Conservation (phyloP, 2,888 invertebrate genomes). For the Bibio marci region DNA sequence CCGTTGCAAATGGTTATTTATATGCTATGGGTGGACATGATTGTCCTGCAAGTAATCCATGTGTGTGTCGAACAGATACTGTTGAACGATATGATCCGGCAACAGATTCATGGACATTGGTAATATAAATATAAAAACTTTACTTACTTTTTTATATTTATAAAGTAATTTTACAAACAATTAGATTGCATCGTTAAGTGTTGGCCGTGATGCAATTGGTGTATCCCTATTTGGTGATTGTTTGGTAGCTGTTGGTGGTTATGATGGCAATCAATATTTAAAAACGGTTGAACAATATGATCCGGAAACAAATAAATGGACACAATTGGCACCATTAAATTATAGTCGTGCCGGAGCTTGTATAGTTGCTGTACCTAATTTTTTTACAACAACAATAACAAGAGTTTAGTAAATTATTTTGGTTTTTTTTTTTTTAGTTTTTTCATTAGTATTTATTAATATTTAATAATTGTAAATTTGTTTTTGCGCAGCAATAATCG, state of each 20-base stretch:
- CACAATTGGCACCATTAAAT: slow-evolving; percentile 56
- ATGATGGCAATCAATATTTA: slow-evolving; percentile 77
- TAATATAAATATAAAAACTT: slow-evolving; percentile 8
- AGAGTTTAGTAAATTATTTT: slow-evolving; percentile 24
- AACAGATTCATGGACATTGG: slow-evolving; percentile 73
- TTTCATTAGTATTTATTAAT: not conserved
- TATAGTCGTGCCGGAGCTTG: slow-evolving; percentile 81
- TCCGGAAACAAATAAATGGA: slow-evolving; percentile 65
- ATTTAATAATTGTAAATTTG: not conserved
- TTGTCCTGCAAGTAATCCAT: slow-evolving; percentile 74
- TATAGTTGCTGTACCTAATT: slow-evolving; percentile 48
- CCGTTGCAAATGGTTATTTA: slow-evolving; percentile 71
- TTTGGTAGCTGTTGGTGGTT: slow-evolving; percentile 69
- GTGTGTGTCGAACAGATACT: slow-evolving; percentile 68
- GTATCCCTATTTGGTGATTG: slow-evolving; percentile 65
- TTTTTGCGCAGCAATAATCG: not conserved
- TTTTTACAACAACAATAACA: slow-evolving; percentile 22
- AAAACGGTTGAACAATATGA: slow-evolving; percentile 82
- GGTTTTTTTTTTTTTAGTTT: too few relatives aligned
- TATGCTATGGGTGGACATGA: slow-evolving; percentile 92
- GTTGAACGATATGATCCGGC: slow-evolving; percentile 70
- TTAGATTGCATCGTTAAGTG: slow-evolving; percentile 55
- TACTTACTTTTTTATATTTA: not conserved
- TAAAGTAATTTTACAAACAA: too few relatives aligned
- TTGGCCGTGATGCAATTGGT: slow-evolving; percentile 77